phyloP scores from a whole-genome alignment of 2,888 invertebrate species.

The Philonicus albiceps region DNA sequence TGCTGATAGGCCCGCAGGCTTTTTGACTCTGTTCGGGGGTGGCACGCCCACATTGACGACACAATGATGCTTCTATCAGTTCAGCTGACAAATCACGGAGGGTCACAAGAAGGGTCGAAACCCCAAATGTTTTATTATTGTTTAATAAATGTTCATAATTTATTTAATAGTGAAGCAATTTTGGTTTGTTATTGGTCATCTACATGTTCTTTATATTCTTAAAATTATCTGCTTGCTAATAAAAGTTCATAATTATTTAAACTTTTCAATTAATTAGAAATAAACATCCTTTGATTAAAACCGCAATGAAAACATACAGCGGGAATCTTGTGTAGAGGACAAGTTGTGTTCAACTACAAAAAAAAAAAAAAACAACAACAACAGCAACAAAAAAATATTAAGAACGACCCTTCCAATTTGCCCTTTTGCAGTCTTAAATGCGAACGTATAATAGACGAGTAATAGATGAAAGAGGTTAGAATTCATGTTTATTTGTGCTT shows the following conservation, averaged over 20 bases:
- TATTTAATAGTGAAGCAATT: neutral
- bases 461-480: neutral
- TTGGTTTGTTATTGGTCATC: too few species aligned
- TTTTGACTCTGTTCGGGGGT: neutral
- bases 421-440: neutral
- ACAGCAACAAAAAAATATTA: neutral
- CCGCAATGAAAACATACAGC: too few species aligned
- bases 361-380: neutral
- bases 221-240: too few species aligned
- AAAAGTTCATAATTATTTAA: too few species aligned
- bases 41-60: neutral
- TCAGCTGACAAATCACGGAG: neutral
- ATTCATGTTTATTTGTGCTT: neutral
- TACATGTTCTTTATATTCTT: too few species aligned
- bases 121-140: neutral
- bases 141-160: neutral
- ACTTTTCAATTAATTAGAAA: too few species aligned
- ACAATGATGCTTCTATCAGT: neutral
- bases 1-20: slow-evolving; percentile 49
- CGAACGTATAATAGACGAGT: neutral
- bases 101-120: neutral
- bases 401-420: neutral
- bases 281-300: too few species aligned
- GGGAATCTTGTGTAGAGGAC: too few species aligned
- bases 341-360: too few species aligned